Conservation (phyloP, 1,140 invertebrate species). For the Probaryconus sp. region DNA sequence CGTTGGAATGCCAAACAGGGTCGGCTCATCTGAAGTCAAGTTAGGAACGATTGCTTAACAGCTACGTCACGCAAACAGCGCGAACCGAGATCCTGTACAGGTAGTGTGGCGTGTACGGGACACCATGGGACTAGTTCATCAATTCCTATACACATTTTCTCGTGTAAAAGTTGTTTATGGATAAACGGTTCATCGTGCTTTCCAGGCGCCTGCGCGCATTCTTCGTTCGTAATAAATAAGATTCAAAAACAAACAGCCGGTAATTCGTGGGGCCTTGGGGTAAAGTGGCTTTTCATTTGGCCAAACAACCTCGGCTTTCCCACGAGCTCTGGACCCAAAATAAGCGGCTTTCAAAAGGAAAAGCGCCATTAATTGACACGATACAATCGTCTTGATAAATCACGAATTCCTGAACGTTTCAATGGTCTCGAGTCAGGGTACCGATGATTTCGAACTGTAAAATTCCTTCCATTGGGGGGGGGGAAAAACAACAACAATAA, state of each 20-base stretch:
- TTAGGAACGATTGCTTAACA: constrained; percentile 64
- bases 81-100: constrained; percentile 31
- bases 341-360: no score
- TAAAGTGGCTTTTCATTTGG: no score
- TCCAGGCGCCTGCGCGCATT: not conserved
- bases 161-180: constrained; percentile 1
- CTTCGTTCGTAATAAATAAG: not conserved
- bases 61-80: constrained; percentile 60
- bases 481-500: no score
- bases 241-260: not conserved
- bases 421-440: no score
- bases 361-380: not conserved
- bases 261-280: no score
- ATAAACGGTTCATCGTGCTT: constrained; percentile 4
- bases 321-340: no score
- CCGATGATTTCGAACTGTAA: no score
- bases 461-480: no score
- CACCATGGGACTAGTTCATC: constrained; percentile 46
- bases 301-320: no score
- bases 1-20: constrained; percentile 65
- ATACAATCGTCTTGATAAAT: not conserved
- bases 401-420: no score
- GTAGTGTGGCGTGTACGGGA: constrained; percentile 29
- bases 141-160: constrained; percentile 30
- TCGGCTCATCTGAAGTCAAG: constrained; percentile 65